Percentiles rank a stretch among this genome's conserved stretches.
Conservation (phyloP, 2,113 vertebrate genomes). For the Macrotis lagotis region DNA sequence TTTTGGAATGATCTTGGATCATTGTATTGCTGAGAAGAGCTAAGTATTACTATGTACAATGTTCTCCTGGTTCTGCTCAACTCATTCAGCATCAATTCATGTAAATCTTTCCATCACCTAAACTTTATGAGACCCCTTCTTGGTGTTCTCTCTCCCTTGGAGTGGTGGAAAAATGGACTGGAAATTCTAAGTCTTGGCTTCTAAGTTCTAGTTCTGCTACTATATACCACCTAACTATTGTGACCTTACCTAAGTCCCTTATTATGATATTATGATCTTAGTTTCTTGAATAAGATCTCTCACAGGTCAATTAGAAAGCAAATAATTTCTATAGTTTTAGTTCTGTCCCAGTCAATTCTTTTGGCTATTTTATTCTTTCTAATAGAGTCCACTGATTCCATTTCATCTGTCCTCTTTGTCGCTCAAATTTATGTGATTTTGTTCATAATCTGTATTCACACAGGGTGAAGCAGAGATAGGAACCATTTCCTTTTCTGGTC, state of each 20-base stretch:
- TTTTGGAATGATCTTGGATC: no score
- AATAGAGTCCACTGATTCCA: background rate
- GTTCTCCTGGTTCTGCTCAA: no score
- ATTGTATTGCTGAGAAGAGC: no score
- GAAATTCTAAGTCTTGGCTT: background rate
- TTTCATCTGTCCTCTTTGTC: background rate
- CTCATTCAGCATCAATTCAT: no score
- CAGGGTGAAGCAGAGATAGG: slow-evolving; percentile 23
- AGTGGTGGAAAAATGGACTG: background rate
- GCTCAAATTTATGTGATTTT: background rate
- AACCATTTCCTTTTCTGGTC: background rate
- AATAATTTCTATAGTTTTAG: background rate
- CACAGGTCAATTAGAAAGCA: background rate
- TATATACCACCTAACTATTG: background rate
- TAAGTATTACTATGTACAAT: no score
- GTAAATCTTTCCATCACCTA: background rate
- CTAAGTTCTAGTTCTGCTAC: background rate
- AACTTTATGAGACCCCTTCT: background rate
- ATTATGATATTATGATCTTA: background rate
- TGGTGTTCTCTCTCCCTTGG: background rate
- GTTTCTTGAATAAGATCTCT: slow-evolving; percentile 1
- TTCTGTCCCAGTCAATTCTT: background rate
- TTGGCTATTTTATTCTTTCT: background rate
- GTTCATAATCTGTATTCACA: background rate
- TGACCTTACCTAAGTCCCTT: background rate